These are phyloP conservation scores for Dynastes maya DNA, from an alignment of 2,888 invertebrate genomes.

Conservation along the genomic window DNA sequence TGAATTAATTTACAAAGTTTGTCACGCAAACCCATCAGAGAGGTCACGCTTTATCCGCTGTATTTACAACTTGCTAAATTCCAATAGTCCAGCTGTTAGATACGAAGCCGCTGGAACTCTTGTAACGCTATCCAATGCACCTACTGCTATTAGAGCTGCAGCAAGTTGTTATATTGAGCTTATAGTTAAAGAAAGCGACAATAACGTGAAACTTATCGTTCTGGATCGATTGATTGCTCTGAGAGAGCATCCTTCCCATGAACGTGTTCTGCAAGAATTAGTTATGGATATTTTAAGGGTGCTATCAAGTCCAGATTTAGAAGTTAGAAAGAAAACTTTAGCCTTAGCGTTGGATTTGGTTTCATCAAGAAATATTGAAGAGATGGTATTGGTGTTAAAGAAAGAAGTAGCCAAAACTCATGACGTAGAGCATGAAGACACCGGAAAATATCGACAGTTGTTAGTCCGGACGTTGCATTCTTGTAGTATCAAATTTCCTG, in stretches of 20 bases:
- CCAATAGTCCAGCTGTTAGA: conserved; percentile 95
- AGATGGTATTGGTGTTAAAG: conserved; percentile 93
- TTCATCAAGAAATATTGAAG: conserved; percentile 93
- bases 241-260: conserved; percentile 86
- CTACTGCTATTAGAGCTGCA: conserved; percentile 91
- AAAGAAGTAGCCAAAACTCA: conserved; percentile 94
- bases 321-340: conserved; percentile 77
- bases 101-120: conserved; percentile 99
- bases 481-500: conserved; percentile 96
- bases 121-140: conserved; percentile 96
- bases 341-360: conserved; percentile 88
- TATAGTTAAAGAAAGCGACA: conserved; percentile 99
- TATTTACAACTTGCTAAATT: conserved; percentile 97
- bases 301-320: conserved; percentile 92
- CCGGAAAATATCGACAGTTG: conserved; percentile 95
- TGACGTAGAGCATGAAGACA: conserved; percentile 92
- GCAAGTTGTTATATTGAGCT: conserved; percentile 98
- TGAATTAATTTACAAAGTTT: conserved; percentile 99
- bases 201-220: conserved; percentile 99
- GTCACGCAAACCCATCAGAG: conserved; percentile 96
- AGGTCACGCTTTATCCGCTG: conserved; percentile 98
- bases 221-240: conserved; percentile 93
- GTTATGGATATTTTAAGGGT: conserved; percentile 99
- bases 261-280: conserved; percentile 89
- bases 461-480: conserved; percentile 95